These are phyloP conservation scores for human DNA, from an alignment of 2,113 vertebrate species.

Conservation along the genomic window DNA sequence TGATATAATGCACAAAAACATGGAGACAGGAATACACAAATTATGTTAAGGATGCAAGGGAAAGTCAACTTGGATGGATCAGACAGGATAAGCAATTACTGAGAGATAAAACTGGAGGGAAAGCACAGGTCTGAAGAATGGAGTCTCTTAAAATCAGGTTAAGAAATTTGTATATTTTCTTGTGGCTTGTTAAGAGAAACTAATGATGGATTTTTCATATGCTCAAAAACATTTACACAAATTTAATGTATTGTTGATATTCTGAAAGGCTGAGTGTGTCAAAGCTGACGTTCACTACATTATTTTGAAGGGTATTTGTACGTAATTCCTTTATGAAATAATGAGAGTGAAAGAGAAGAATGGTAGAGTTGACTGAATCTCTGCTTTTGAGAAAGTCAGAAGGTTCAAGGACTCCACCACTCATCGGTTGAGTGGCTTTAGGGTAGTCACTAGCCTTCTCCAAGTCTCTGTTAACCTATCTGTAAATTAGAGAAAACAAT, in stretches of 20 bases:
- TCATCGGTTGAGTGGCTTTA: background rate
- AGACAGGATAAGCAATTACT: background rate
- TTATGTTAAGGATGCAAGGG: background rate
- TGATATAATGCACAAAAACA: background rate
- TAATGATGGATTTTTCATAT: background rate
- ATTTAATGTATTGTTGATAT: background rate
- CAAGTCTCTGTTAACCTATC: background rate
- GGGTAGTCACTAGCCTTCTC: background rate
- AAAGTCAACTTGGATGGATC: background rate
- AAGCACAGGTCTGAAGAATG: background rate
- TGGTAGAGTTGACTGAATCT: background rate
- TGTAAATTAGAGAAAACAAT: background rate
- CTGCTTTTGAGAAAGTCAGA: background rate
- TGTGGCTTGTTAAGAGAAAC: background rate
- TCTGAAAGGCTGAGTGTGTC: background rate
- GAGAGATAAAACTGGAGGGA: background rate
- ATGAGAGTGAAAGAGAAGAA: background rate
- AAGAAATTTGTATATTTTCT: background rate
- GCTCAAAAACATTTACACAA: background rate
- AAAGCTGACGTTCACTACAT: background rate
- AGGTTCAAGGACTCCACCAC: background rate
- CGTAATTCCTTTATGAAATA: background rate
- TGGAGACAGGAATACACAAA: background rate
- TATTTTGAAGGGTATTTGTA: background rate
- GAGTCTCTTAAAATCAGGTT: background rate